Conservation (phyloP, 1,140 invertebrate genomes). For the Aphelinus atriplicis region DNA sequence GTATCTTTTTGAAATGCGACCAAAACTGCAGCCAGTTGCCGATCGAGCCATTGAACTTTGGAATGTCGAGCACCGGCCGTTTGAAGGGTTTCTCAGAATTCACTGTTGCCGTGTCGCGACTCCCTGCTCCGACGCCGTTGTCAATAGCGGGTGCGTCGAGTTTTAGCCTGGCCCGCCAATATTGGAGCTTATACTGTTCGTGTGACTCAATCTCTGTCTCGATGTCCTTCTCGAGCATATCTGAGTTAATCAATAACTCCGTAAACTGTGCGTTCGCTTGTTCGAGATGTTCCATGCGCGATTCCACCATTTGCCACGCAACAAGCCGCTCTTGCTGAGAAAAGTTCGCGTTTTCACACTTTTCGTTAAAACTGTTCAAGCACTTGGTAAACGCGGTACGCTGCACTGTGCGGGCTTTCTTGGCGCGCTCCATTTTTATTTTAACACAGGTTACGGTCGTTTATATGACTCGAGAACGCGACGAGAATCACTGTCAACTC, state of each 20-base stretch:
- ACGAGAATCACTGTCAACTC: no score
- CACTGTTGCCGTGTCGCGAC: not conserved
- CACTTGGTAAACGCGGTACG: conserved; percentile 26
- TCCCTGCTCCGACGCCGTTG: not conserved
- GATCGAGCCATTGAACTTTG: conserved; percentile 52
- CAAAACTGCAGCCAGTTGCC: conserved; percentile 56
- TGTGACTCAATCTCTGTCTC: not conserved
- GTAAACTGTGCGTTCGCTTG: not conserved
- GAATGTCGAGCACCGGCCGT: conserved; percentile 48
- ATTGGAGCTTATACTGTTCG: not conserved
- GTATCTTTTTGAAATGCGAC: conserved; percentile 54
- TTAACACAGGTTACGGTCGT: no score
- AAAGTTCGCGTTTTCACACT: conserved; percentile 17
- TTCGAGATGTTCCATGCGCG: not conserved
- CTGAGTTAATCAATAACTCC: not conserved
- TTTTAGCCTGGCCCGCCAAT: not conserved
- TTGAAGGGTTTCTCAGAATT: conserved; percentile 21
- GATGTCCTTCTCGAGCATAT: not conserved
- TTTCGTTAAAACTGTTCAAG: conserved; percentile 24
- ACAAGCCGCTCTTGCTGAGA: conserved; percentile 35
- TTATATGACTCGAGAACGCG: no score
- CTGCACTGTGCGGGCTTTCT: conserved; percentile 26
- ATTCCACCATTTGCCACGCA: not conserved
- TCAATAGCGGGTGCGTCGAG: not conserved
- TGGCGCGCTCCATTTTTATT: conserved; percentile 26